Conservation (phyloP, 1,140 invertebrate species). For the Platorchestia sp. region DNA sequence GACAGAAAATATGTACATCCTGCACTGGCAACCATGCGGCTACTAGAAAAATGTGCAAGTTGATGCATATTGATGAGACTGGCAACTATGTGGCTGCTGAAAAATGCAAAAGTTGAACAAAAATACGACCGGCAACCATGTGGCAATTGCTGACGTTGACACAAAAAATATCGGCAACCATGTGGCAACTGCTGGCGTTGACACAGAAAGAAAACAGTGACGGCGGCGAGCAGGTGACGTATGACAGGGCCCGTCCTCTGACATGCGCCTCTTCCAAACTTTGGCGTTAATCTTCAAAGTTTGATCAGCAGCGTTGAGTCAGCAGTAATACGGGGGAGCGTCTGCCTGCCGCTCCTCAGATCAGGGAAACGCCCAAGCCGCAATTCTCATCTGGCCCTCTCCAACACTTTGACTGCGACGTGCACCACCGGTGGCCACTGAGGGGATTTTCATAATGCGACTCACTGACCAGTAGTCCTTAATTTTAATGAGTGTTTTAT, state of each 20-base stretch:
- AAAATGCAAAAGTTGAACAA: no score
- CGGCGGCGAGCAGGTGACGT: background rate
- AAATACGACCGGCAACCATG: no score
- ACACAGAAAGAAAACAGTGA: background rate
- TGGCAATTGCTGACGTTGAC: background rate
- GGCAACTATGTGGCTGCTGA: no score
- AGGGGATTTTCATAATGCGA: no score
- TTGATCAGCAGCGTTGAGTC: background rate
- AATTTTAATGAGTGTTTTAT: no score
- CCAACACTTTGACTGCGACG: no score
- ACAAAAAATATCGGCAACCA: background rate
- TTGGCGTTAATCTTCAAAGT: slow-evolving; percentile 1
- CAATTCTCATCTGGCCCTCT: background rate
- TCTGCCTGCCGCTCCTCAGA: background rate
- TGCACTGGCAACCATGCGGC: no score
- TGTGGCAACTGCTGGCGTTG: background rate
- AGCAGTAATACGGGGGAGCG: background rate
- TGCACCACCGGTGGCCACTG: no score
- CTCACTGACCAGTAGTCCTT: no score
- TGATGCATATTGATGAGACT: no score
- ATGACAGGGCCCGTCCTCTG: background rate
- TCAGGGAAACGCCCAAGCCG: background rate
- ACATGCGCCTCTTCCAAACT: background rate
- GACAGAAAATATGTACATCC: no score
- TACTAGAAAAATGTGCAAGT: no score